Conservation (phyloP, 2,888 invertebrate genomes). For the Pyralis farinalis region DNA sequence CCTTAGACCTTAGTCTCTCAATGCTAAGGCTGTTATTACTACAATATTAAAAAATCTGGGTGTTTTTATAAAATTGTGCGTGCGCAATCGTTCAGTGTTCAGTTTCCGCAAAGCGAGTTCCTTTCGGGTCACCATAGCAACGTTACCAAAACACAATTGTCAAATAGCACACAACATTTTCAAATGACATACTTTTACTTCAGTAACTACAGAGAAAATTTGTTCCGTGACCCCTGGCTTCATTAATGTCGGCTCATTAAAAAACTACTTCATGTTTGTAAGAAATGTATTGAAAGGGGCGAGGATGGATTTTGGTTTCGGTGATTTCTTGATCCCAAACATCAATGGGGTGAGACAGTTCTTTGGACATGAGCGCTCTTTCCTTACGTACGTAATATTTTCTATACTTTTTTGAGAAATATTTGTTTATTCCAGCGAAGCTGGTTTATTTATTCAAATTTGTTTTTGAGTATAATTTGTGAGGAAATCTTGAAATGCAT, state of each 20-base stretch:
- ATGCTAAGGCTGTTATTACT: slow-evolving; percentile 25
- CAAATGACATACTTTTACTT: slow-evolving; percentile 51
- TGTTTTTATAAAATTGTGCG: slow-evolving; percentile 9
- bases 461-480: too few relatives aligned
- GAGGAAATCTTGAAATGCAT: too few relatives aligned
- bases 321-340: slow-evolving; percentile 64
- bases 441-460: too few relatives aligned
- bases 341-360: slow-evolving; percentile 54
- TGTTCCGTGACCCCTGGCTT: slow-evolving; percentile 49
- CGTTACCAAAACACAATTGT: slow-evolving; percentile 58
- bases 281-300: slow-evolving; percentile 34
- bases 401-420: too few relatives aligned
- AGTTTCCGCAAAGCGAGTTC: slow-evolving; percentile 60
- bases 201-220: slow-evolving; percentile 41
- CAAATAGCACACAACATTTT: slow-evolving; percentile 54
- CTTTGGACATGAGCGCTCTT: slow-evolving; percentile 58
- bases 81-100: slow-evolving; percentile 34
- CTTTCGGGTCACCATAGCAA: slow-evolving; percentile 51
- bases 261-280: slow-evolving; percentile 40
- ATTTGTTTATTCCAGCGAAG: too few relatives aligned
- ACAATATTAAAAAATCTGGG: slow-evolving; percentile 2
- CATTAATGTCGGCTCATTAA: slow-evolving; percentile 27
- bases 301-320: slow-evolving; percentile 70
- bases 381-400: neutral
- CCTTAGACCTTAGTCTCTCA: slow-evolving; percentile 17